These are phyloP conservation scores for Zaprionus obscuricornis DNA, from an alignment of 2,888 invertebrate genomes.

Conservation along the genomic window DNA sequence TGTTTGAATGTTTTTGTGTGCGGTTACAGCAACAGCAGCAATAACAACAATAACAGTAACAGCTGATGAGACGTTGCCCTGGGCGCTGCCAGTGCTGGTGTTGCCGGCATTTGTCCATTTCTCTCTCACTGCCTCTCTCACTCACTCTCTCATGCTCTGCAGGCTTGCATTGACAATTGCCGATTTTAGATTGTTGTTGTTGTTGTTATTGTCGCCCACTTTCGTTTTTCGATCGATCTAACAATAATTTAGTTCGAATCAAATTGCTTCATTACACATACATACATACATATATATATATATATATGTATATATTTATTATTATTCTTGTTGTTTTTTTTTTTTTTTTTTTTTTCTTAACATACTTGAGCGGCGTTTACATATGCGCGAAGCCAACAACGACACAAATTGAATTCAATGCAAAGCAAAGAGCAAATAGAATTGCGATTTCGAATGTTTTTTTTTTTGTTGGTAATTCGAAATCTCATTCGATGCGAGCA, in stretches of 20 bases:
- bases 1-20: conserved; percentile 67
- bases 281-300: no score
- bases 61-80: conserved; percentile 58
- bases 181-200: conserved; percentile 26
- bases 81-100: conserved; percentile 58
- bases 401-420: no score
- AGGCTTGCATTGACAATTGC: no score
- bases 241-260: conserved; percentile 77
- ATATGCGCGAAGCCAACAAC: conserved; percentile 26
- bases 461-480: no score
- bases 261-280: conserved; percentile 60
- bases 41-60: conserved; percentile 1
- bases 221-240: conserved; percentile 80
- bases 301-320: conserved; percentile 32
- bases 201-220: conserved; percentile 48
- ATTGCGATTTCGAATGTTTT: no score
- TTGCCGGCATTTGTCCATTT: conserved; percentile 55
- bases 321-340: conserved; percentile 22
- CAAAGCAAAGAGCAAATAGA: no score
- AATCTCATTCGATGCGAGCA: no score
- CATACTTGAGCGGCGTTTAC: conserved; percentile 45
- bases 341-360: conserved; percentile 24
- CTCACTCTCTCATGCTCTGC: no score
- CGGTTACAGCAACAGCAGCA: conserved; percentile 31
- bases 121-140: no score